These are phyloP conservation scores for Vanessa atalanta DNA, from an alignment of 1,140 invertebrate genomes.

Conservation along the genomic window DNA sequence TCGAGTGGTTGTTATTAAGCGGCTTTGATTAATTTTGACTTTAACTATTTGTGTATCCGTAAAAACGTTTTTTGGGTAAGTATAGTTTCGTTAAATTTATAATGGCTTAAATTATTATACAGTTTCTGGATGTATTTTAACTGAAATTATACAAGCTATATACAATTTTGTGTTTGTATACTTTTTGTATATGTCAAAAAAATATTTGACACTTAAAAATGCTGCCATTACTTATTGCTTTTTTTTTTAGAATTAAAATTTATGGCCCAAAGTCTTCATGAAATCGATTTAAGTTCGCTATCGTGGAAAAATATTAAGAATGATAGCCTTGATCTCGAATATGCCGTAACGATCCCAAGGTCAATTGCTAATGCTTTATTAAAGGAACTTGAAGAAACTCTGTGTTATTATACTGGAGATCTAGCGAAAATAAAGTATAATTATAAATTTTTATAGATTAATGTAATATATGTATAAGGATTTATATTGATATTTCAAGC, in stretches of 20 bases:
- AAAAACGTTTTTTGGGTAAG: too few relatives aligned
- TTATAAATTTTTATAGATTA: background rate
- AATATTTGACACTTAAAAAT: background rate
- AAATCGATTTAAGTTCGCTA: conserved; percentile 49
- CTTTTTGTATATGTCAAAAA: too few relatives aligned
- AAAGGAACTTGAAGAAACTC: conserved; percentile 76
- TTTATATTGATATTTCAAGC: too few relatives aligned
- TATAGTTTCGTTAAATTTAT: too few relatives aligned
- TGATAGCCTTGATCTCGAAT: conserved; percentile 81
- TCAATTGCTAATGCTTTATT: conserved; percentile 73
- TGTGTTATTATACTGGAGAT: conserved; percentile 83
- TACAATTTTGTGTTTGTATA: too few relatives aligned
- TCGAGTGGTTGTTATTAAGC: too few relatives aligned
- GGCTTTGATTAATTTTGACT: too few relatives aligned
- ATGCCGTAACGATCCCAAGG: conserved; percentile 74
- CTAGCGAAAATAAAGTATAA: conserved; percentile 79
- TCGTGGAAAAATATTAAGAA: conserved; percentile 76
- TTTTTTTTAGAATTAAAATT: conserved; percentile 33
- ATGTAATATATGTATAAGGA: background rate
- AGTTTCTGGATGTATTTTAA: too few relatives aligned
- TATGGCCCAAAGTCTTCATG: conserved; percentile 53
- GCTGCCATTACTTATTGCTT: conserved; percentile 9
- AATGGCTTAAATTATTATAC: too few relatives aligned
- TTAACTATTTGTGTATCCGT: too few relatives aligned
- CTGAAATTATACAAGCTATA: too few relatives aligned